phyloP scores from a whole-genome alignment of 2,113 vertebrate genomes.

The Nibea albiflora region DNA sequence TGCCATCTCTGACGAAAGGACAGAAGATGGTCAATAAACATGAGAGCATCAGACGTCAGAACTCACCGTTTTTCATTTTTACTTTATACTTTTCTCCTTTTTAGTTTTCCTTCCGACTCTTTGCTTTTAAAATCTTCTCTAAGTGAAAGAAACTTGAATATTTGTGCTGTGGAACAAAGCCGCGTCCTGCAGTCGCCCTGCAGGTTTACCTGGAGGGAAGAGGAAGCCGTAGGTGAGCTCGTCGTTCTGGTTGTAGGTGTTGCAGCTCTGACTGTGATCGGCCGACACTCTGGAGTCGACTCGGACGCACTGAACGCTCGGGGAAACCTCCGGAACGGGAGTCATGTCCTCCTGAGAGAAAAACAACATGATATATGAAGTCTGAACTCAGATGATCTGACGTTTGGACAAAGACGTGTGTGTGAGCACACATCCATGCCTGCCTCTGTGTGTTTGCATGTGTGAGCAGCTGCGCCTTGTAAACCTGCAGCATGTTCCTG shows the following conservation, averaged over 20 bases:
- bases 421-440: neutral
- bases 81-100: too few species aligned
- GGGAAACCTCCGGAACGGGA: conserved; percentile 81
- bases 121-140: too few species aligned
- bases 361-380: too few species aligned
- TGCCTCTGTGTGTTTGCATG: neutral
- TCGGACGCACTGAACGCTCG: conserved; percentile 84
- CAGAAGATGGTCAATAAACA: neutral
- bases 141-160: too few species aligned
- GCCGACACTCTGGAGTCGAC: conserved; percentile 89
- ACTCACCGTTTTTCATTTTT: too few species aligned
- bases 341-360: conserved; percentile 86
- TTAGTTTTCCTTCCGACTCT: too few species aligned
- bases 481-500: conserved; percentile 12
- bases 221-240: conserved; percentile 91
- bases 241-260: conserved; percentile 84
- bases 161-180: too few species aligned
- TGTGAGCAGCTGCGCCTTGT: conserved; percentile 30
- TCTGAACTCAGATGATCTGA: too few species aligned
- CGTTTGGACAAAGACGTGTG: neutral
- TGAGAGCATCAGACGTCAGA: too few species aligned
- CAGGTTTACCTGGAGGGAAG: conserved; percentile 89
- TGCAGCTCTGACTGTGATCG: conserved; percentile 90
- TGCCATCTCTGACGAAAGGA: conserved; percentile 88
- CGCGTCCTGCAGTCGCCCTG: neutral